Conservation (phyloP, 2,113 vertebrate species). For the Pelecanus crispus region DNA sequence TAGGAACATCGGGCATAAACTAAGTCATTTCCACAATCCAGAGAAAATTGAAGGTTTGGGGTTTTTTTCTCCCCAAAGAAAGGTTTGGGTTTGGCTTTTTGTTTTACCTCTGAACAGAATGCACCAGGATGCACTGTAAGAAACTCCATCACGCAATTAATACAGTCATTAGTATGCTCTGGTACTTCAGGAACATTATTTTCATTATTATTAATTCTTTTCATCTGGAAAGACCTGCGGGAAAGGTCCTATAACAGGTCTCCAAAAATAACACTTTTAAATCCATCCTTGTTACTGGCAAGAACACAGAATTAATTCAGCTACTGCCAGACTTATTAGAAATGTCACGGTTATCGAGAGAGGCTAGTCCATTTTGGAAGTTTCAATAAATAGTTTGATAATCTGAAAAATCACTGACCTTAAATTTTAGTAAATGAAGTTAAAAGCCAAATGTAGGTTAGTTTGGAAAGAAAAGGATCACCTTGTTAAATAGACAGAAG, state of each 20-base stretch:
- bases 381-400: not conserved
- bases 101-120: not conserved
- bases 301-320: not conserved
- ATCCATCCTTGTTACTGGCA: not conserved
- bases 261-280: not conserved
- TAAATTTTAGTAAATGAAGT: not conserved
- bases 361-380: not conserved
- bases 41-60: fast-evolving
- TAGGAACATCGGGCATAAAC: not conserved
- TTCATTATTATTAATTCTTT: not conserved
- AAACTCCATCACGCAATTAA: not conserved
- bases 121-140: not conserved
- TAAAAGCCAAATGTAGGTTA: not conserved
- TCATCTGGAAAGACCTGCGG: not conserved
- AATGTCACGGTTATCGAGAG: not conserved
- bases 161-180: not conserved
- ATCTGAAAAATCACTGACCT: not conserved
- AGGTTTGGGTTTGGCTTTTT: not conserved
- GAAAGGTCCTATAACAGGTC: fast-evolving
- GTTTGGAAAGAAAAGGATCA: not conserved
- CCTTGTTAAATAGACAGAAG: not conserved
- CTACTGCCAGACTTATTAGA: not conserved
- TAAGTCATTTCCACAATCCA: not conserved
- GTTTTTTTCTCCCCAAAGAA: fast-evolving
- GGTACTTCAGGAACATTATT: not conserved